phyloP scores from a whole-genome alignment of 1,140 invertebrate genomes.

The Drosophila sp. region DNA sequence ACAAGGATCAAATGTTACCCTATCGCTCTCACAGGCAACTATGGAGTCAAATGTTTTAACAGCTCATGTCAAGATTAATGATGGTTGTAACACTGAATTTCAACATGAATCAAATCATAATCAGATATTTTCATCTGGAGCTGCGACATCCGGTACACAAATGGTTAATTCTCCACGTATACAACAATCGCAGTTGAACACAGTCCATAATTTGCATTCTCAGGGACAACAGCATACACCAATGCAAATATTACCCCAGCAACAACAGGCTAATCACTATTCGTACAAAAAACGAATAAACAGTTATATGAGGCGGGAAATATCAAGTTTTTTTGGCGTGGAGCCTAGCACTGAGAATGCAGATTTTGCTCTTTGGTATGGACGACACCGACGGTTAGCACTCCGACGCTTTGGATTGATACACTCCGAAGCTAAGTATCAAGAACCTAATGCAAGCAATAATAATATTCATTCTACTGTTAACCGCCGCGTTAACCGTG shows the following conservation, averaged over 20 bases:
- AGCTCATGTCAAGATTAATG: slow-evolving; percentile 26
- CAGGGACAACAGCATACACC: slow-evolving; percentile 35
- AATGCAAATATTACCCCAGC: slow-evolving; percentile 49
- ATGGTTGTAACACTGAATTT: slow-evolving; percentile 17
- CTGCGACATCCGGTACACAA: slow-evolving; percentile 23
- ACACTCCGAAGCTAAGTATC: slow-evolving; percentile 50
- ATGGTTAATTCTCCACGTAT: slow-evolving; percentile 35
- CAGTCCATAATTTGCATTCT: slow-evolving; percentile 17
- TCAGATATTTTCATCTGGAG: slow-evolving; percentile 31
- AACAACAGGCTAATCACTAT: slow-evolving; percentile 51
- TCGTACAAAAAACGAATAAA: slow-evolving; percentile 81
- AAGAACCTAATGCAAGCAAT: slow-evolving; percentile 23
- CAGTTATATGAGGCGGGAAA: slow-evolving; percentile 87
- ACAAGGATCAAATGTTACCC: slow-evolving; percentile 8
- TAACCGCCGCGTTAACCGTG: neutral
- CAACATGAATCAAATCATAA: slow-evolving; percentile 31
- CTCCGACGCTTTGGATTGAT: slow-evolving; percentile 74
- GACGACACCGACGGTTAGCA: slow-evolving; percentile 87
- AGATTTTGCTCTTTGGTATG: slow-evolving; percentile 87
- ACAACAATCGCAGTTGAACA: slow-evolving; percentile 38
- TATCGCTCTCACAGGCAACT: slow-evolving; percentile 9
- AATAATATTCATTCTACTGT: slow-evolving; percentile 12
- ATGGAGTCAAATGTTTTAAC: slow-evolving; percentile 33
- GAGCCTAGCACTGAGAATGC: slow-evolving; percentile 86
- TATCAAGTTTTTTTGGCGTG: slow-evolving; percentile 89